Evolutionary conservation across 2,113 vertebrate genomes (phyloP), one percentile per base, ranked within the genome.

Genomic region (Coreoperca whiteheadi): DNA sequence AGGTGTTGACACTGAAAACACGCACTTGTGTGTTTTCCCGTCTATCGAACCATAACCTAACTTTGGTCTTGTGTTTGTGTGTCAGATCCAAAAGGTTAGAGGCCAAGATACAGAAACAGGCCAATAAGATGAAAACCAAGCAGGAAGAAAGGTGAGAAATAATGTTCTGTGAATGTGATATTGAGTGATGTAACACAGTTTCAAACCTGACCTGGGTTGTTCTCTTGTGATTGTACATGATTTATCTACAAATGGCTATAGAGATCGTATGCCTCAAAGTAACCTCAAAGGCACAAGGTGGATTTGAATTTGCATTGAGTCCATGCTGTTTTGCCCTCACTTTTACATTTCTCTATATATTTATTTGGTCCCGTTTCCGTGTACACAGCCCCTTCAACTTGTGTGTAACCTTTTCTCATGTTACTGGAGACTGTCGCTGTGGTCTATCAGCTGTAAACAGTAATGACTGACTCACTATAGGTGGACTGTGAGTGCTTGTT

Each of bases 91-190:
- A 64, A 7, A 94, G 93, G 25, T 93, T 93, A 0, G 96, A 97
- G 0, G 95, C 95, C 87, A 97, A 94, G 80, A 95, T 94, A 14
- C 89, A 95, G 53, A 93, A 94, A 39, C 95, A 97, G 61, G 87
- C 83, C 2, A 94, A 96, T 34, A 97, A 96, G 84, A 91, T 91
- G 41, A 94, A 92, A 64, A 87, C 94, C 30, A 96, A 96, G 74
- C 98, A 99, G 88, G 97, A 98, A 21, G 96, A 98, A 75, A 96
- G 98, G 98, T 98, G 83, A 94, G 94, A 30, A 60, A 28, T 7
- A 6, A 37, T 80, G 23, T 75, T 60, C 4, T 56, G 50, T 14
- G 20, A 41, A 32, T 8, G 8, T 4, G 11, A 68, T 4, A 10
- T 6, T 43, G 4, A 59, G n/a, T 61, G 50, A n/a, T 28, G 14